Percentiles rank a stretch among this genome's conserved stretches.
Evolutionary conservation across 2,888 invertebrate genomes (phyloP).

Genomic region (Halictus quadricinctus): DNA sequence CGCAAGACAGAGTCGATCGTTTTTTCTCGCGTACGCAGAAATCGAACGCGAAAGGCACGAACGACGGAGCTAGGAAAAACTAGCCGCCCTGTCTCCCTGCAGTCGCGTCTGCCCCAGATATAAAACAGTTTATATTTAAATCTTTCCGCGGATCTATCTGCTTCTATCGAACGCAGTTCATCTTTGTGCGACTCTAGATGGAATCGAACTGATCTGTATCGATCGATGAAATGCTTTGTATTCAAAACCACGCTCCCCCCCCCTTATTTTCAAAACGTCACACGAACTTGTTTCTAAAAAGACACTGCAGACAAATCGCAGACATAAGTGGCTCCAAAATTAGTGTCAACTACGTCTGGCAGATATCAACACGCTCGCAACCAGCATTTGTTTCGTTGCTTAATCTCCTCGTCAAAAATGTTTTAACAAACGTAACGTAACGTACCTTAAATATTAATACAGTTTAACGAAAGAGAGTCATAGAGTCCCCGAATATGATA

Average conservation of each 20-base stretch:
- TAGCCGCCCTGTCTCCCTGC: not conserved
- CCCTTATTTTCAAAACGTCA: no score
- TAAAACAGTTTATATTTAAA: slow-evolving; percentile 47
- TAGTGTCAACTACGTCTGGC: not conserved
- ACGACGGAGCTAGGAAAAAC: slow-evolving; percentile 5
- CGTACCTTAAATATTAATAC: not conserved
- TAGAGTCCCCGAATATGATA: not conserved
- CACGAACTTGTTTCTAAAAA: not conserved
- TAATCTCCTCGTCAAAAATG: not conserved
- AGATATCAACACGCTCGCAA: not conserved
- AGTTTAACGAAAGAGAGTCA: no score
- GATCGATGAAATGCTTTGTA: not conserved
- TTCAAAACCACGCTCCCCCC: not conserved
- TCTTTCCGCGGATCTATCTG: slow-evolving; percentile 14
- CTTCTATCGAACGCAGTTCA: not conserved
- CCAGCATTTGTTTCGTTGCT: not conserved
- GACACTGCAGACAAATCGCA: not conserved
- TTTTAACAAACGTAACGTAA: not conserved
- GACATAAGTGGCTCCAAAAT: not conserved
- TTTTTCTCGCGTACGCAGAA: not conserved
- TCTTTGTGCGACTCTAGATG: not conserved
- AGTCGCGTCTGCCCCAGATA: not conserved
- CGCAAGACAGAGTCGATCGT: not conserved
- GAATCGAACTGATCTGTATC: not conserved
- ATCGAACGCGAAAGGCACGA: not conserved